Percentiles rank a stretch among this genome's conserved stretches.
These are phyloP conservation scores for Rotaria sp. DNA, from an alignment of 2,888 invertebrate genomes.

Conservation along the genomic window DNA sequence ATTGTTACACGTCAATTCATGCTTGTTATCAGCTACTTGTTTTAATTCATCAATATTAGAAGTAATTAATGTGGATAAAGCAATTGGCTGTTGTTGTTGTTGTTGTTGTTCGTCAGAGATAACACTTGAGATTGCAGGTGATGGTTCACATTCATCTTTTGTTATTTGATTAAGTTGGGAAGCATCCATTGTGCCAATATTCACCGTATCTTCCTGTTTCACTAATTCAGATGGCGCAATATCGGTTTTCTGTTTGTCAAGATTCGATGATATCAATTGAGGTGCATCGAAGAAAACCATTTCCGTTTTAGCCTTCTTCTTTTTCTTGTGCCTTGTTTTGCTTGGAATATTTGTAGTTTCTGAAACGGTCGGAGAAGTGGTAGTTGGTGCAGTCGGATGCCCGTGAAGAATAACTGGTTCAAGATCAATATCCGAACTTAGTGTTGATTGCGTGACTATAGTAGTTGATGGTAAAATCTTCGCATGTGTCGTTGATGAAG, in stretches of 20 bases:
- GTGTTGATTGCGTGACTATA: not conserved
- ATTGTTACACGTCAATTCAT: too few relatives aligned
- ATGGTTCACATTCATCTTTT: too few relatives aligned
- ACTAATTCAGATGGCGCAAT: too few relatives aligned
- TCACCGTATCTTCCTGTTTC: too few relatives aligned
- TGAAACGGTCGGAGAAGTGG: not conserved
- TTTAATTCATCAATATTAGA: too few relatives aligned
- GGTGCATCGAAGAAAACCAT: not conserved
- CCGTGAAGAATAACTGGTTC: not conserved
- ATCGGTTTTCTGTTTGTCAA: not conserved
- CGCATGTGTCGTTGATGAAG: not conserved
- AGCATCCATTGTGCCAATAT: too few relatives aligned
- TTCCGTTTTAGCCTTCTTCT: not conserved
- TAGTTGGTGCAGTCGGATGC: not conserved
- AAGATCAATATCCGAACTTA: not conserved
- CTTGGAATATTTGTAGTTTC: not conserved
- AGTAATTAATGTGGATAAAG: too few relatives aligned
- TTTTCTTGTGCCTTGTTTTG: not conserved
- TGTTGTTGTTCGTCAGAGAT: too few relatives aligned
- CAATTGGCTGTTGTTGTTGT: too few relatives aligned
- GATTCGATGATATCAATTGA: not conserved
- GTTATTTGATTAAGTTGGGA: too few relatives aligned
- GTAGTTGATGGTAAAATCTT: not conserved
- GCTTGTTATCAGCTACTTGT: too few relatives aligned
- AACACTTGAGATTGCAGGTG: too few relatives aligned